phyloP scores from a whole-genome alignment of 2,888 invertebrate species.

The Polia nebulosa region DNA sequence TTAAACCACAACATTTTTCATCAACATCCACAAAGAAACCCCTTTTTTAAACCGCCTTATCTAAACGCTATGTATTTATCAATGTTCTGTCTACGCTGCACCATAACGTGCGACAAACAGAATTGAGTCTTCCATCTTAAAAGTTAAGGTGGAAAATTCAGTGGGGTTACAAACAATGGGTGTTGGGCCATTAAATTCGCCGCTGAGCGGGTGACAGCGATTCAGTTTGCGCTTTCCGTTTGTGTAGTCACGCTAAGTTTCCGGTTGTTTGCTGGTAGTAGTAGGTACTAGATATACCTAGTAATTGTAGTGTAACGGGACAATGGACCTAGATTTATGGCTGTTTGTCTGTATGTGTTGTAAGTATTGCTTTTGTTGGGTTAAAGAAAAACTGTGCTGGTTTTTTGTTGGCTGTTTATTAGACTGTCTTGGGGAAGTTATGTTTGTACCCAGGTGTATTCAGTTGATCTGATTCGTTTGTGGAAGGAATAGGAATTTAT shows the following conservation, averaged over 20 bases:
- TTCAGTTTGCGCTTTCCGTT: slow-evolving; percentile 66
- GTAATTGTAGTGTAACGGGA: slow-evolving; percentile 56
- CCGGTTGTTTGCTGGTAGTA: slow-evolving; percentile 59
- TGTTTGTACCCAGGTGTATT: slow-evolving; percentile 17
- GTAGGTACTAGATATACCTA: slow-evolving; percentile 48
- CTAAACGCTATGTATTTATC: slow-evolving; percentile 68
- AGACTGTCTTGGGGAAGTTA: slow-evolving; percentile 36
- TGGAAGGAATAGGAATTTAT: not conserved
- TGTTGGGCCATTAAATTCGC: slow-evolving; percentile 62
- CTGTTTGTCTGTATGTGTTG: slow-evolving; percentile 28
- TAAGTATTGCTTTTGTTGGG: slow-evolving; percentile 41
- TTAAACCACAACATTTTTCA: slow-evolving; percentile 66
- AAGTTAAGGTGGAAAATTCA: slow-evolving; percentile 30
- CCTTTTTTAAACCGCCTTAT: slow-evolving; percentile 67
- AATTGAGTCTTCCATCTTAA: not conserved
- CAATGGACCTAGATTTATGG: slow-evolving; percentile 57
- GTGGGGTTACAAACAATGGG: slow-evolving; percentile 45
- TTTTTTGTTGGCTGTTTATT: slow-evolving; percentile 53
- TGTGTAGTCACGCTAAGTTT: slow-evolving; percentile 63
- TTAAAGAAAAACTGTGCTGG: slow-evolving; percentile 33
- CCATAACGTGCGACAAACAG: slow-evolving; percentile 15
- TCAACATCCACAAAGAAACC: slow-evolving; percentile 61
- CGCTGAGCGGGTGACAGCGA: slow-evolving; percentile 60
- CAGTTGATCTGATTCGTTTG: slow-evolving; percentile 15
- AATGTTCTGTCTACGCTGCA: slow-evolving; percentile 62